Percentiles rank a stretch among this genome's conserved stretches.
Conservation (phyloP, 2,888 invertebrate genomes). For the Phyto melanocephala region DNA sequence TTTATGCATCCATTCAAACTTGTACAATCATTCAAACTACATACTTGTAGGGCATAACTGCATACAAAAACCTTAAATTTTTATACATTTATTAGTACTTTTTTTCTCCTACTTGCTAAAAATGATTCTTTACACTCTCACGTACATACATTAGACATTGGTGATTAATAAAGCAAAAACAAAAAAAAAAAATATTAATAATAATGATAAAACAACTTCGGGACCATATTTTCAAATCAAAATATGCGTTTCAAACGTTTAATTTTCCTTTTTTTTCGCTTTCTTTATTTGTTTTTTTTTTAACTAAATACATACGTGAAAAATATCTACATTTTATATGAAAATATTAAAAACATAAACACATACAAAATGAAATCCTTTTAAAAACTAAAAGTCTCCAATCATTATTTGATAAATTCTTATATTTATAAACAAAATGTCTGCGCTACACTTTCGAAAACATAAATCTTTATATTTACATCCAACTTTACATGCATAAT, state of each 20-base stretch:
- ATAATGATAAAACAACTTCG: conserved; percentile 75
- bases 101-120: not conserved
- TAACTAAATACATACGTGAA: not conserved
- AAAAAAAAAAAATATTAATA: conserved; percentile 8
- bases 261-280: conserved; percentile 11
- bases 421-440: conserved; percentile 63
- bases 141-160: conserved; percentile 14
- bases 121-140: not conserved
- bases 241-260: conserved; percentile 76
- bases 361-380: not conserved
- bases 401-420: conserved; percentile 60
- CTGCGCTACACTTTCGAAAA: conserved; percentile 65
- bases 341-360: not conserved
- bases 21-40: conserved; percentile 1
- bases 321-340: conserved; percentile 26
- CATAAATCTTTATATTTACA: conserved; percentile 52
- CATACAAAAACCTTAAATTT: not conserved
- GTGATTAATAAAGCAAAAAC: conserved; percentile 26
- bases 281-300: not conserved
- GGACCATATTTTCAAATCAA: conserved; percentile 78
- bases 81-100: not conserved
- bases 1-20: not conserved
- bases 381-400: conserved; percentile 44
- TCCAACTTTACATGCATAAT: conserved; percentile 44
- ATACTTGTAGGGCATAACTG: not conserved